Evolutionary conservation across 2,888 invertebrate species (phyloP), one percentile per base, ranked within the genome.

Genomic region (Calameuta pallipes): DNA sequence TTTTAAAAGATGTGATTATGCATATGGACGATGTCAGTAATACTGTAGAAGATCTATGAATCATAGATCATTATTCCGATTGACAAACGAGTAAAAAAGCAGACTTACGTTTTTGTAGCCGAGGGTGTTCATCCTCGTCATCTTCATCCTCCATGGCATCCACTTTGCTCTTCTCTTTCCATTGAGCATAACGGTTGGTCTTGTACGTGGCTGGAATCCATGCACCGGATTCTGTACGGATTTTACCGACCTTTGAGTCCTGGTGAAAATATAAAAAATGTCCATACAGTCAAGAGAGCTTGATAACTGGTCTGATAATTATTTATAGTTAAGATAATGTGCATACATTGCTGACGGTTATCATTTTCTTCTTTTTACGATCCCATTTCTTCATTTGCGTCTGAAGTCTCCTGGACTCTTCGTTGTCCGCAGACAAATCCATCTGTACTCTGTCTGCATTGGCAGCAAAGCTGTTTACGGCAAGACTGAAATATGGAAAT

Each of bases 181-280:
- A 98, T 78, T 95, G 95, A 81, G 94, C 94, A 92, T 98, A 98
- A 36, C 96, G 94, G 76, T 98, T 96, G 80, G 97, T 96, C 92
- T 98, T 98, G 92, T 97, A 99, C 0, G 97, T 96, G 1, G 98
- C 97, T 0, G 98, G 96, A 85, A 99, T 98, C 95, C 97, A 97
- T 0, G 94, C 95, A 31, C 99, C 99, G 80, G 98, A 98, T 92
- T 99, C 99, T 0, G 99, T 99, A 86, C 96, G 95, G 83, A 99
- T 98, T 92, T 96, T 97, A 77, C 95, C 96, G 34, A 92, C 92
- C 83, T 94, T 94, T 2, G 92, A 87, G 84, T 93, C 92, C 93
- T 94, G 86, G 78, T 75, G 9, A 41, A 37, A n/a, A 1, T 33
- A 73, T n/a, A 56, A 6, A 56, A 56, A 56, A 56, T 9, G 23